These are phyloP conservation scores for Diarsia rubi DNA, from an alignment of 2,888 invertebrate genomes.

Conservation along the genomic window DNA sequence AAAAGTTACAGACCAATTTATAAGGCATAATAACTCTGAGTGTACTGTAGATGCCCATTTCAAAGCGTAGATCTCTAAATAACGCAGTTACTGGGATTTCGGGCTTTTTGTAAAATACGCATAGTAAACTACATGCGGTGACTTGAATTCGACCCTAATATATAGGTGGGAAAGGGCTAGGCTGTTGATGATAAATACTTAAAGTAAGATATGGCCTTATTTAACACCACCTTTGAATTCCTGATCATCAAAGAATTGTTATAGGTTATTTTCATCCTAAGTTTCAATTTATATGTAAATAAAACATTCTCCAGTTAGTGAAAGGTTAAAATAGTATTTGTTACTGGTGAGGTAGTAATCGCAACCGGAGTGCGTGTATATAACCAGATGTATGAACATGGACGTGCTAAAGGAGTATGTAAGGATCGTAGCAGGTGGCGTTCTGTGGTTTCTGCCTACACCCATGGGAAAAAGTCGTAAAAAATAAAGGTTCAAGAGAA, in stretches of 20 bases:
- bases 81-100: no score
- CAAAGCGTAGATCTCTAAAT: no score
- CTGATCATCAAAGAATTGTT: neutral
- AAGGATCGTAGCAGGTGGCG: no score
- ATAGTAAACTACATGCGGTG: neutral
- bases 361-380: no score
- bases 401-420: no score
- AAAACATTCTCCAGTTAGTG: neutral
- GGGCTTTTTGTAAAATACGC: neutral
- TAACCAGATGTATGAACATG: no score
- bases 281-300: neutral
- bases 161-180: neutral
- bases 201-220: neutral
- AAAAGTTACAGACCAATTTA: no score
- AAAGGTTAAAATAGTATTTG: no score
- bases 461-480: neutral
- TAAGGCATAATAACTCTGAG: no score
- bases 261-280: neutral
- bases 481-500: slow-evolving; percentile 22
- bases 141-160: neutral
- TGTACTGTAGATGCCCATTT: no score
- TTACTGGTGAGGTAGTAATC: no score
- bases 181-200: neutral
- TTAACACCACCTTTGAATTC: neutral
- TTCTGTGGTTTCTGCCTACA: no score